A percentile compares a stretch with the other conserved stretches of the same genome.
Conservation (phyloP, 1,140 invertebrate genomes). For the Eubasilissa regina region DNA sequence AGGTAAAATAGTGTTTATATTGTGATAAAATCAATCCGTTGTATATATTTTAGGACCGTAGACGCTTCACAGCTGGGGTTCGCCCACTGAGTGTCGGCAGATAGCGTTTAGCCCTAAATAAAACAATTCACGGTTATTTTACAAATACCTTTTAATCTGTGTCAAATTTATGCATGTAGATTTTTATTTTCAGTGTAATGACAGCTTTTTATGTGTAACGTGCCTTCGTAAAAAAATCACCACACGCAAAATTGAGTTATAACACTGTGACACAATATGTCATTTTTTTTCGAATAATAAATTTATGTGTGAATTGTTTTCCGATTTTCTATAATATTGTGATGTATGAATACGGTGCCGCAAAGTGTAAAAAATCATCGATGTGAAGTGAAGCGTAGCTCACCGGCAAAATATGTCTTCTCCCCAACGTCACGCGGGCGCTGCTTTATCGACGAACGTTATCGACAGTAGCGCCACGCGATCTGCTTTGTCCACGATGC, state of each 20-base stretch:
- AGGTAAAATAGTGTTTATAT: too few species aligned
- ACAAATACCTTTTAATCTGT: background rate
- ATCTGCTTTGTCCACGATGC: constrained; percentile 57
- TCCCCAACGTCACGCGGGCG: constrained; percentile 38
- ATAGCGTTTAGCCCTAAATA: background rate
- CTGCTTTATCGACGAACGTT: constrained; percentile 59
- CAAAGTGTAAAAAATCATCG: constrained; percentile 37
- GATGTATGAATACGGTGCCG: constrained; percentile 34
- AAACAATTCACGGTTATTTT: constrained; percentile 5
- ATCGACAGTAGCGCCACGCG: constrained; percentile 22
- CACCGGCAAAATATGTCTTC: constrained; percentile 41
- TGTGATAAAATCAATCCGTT: too few species aligned
- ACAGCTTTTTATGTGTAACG: constrained; percentile 32
- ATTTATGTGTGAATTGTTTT: constrained; percentile 24
- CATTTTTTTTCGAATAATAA: constrained; percentile 1
- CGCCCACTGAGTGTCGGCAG: background rate
- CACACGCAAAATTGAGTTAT: constrained; percentile 17
- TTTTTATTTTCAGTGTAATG: constrained; percentile 27
- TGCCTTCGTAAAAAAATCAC: constrained; percentile 26
- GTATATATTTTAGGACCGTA: background rate
- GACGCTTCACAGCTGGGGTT: constrained; percentile 19
- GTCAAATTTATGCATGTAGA: constrained; percentile 20
- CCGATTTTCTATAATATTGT: constrained; percentile 13
- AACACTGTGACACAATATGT: constrained; percentile 29
- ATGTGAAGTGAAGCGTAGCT: constrained; percentile 24